These are phyloP conservation scores for Chymomyza costata DNA, from an alignment of 1,140 invertebrate species.

Conservation along the genomic window DNA sequence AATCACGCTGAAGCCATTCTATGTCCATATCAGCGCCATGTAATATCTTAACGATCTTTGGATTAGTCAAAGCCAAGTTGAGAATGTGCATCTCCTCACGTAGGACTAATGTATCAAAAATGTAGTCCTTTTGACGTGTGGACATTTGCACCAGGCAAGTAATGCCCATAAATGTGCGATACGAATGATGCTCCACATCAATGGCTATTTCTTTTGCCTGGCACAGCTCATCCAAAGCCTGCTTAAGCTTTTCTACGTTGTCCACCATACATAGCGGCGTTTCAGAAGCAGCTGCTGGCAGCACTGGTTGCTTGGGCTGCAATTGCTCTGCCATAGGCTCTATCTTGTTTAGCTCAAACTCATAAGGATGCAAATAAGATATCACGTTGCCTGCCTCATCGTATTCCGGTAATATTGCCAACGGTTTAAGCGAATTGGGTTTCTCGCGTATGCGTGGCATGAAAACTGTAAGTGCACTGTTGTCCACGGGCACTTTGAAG, in stretches of 20 bases:
- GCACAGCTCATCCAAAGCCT: constrained; percentile 81
- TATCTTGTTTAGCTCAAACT: constrained; percentile 88
- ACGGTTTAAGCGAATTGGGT: constrained; percentile 89
- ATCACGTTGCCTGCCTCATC: constrained; percentile 79
- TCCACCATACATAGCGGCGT: constrained; percentile 84
- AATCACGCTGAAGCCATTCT: constrained; percentile 95
- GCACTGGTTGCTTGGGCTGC: constrained; percentile 58
- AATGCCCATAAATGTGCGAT: constrained; percentile 88
- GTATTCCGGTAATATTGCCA: constrained; percentile 83
- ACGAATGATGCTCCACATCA: constrained; percentile 93
- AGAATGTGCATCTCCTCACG: constrained; percentile 88
- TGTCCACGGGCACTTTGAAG: constrained; percentile 92
- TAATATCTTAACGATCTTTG: constrained; percentile 94
- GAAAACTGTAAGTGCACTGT: constrained; percentile 84
- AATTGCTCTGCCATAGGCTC: constrained; percentile 77
- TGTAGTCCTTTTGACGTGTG: constrained; percentile 88
- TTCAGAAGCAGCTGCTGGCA: constrained; percentile 77
- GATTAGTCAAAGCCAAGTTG: constrained; percentile 95
- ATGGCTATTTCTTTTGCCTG: constrained; percentile 84
- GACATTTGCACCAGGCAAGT: constrained; percentile 98
- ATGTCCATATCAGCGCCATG: constrained; percentile 95
- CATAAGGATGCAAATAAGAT: constrained; percentile 91
- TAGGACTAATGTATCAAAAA: constrained; percentile 91
- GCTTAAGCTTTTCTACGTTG: constrained; percentile 80
- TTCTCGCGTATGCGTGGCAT: constrained; percentile 89